Base-by-base conservation (phyloP, 2,113 vertebrate species). In the Salminus brasiliensis region DNA sequence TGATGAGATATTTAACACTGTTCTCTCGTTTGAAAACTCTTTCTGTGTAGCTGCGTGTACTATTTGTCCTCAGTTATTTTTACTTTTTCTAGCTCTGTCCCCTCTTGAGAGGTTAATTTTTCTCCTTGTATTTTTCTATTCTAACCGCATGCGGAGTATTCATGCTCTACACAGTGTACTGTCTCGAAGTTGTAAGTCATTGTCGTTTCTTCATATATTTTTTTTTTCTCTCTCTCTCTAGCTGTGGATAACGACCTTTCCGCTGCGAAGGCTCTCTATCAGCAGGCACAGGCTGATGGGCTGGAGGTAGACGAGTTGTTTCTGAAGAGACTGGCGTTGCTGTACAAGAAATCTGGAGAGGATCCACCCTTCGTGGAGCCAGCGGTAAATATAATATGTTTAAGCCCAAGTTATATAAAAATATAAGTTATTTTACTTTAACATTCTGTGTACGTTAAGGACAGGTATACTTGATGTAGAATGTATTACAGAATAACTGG, bases 331-430 rank as follows among this genome's bases (percentile, higher is more conserved):
- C 88, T 98, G 21, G 95, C 96, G 3, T 1, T 3, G 65, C 89
- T 99, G 60, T 94, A 97, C 92, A 95, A 87, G 70, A 70, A 89
- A 0, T 89, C 76, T 2, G 95, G 94, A 68, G 94, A 97, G 86
- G 39, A 88, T 0, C 85, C 91, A 66, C 96, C 97, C 83, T 99
- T 99, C 88, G 3, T 86, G 1, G 97, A 98, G 81, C 97, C 97
- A 83, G 94, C 96, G 32, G 98, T 99, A 92, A 97, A 95, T 94
- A 86, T 45, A n/a, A n/a, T n/a, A n/a, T 21, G 36, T 45, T 15
- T 32, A 45, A 9, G 25, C 0, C 1, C 9, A 1, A 47, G 41
- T 11, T 43, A 9, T 43, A 5, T 7, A 2, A 16, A 15, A 18
- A 5, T 10, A 13, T 13, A 12, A 29, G 57, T 12, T 4, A 27